phyloP scores from a whole-genome alignment of 2,113 vertebrate species.

The Carollia perspicillata region DNA sequence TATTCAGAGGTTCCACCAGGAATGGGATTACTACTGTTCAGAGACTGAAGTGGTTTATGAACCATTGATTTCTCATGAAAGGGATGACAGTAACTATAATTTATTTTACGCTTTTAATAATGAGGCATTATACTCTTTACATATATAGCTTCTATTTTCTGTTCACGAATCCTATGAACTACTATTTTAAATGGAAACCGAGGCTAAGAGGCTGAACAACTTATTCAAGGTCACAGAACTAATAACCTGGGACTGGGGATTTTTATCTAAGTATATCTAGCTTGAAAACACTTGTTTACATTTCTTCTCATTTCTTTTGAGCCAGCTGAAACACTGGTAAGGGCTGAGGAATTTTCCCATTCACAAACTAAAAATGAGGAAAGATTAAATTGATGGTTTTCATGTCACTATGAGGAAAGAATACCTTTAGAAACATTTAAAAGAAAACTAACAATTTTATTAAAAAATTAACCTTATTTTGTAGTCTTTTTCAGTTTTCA shows the following conservation, averaged over 20 bases:
- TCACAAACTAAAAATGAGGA: neutral
- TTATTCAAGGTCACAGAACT: neutral
- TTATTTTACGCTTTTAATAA: neutral
- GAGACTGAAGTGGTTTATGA: neutral
- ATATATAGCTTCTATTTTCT: conserved; percentile 7
- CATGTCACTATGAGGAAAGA: neutral
- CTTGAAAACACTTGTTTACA: neutral
- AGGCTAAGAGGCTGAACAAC: neutral
- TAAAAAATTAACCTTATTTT: conserved; percentile 12
- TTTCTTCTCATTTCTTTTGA: conserved; percentile 32
- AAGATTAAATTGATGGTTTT: neutral
- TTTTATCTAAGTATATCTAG: neutral
- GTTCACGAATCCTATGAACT: neutral
- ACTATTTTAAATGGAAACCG: conserved; percentile 18
- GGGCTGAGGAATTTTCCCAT: neutral
- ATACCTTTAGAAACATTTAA: neutral
- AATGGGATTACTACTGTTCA: neutral
- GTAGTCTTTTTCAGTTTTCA: conserved; percentile 11
- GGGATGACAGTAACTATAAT: neutral
- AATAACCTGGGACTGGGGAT: neutral
- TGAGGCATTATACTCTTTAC: neutral
- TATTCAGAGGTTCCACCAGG: neutral
- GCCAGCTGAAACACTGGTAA: neutral
- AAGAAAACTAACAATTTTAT: conserved; percentile 20
- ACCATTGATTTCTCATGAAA: neutral